A percentile compares a stretch with the other conserved stretches of the same genome.
Evolutionary conservation across 2,888 invertebrate species (phyloP).

Genomic region (Bursaphelenchus okinawaensis): DNA sequence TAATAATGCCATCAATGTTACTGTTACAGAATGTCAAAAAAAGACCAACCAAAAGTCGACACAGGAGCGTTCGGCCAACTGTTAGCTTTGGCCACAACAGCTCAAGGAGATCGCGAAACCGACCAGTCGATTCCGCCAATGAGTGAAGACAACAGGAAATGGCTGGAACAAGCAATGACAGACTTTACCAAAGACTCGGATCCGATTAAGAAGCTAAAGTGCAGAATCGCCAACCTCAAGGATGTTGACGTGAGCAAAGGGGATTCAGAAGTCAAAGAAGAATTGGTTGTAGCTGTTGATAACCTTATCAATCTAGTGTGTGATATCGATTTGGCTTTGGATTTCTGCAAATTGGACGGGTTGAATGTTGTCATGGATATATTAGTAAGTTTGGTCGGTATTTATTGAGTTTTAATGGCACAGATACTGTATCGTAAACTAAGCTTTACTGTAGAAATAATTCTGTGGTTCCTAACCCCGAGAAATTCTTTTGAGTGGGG

Average conservation of each 20-base stretch:
- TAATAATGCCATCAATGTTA: too few species aligned
- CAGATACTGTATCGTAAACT: neutral
- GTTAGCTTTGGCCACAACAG: conserved; percentile 19
- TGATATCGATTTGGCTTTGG: conserved; percentile 23
- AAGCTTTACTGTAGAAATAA: conserved; percentile 13
- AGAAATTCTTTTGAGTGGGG: too few species aligned
- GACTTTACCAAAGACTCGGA: conserved; percentile 18
- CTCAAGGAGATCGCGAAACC: conserved; percentile 8
- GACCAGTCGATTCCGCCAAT: conserved; percentile 17
- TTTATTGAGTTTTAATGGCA: neutral
- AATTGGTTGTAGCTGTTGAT: conserved; percentile 1
- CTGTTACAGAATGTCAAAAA: too few species aligned
- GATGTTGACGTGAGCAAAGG: neutral
- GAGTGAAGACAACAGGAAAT: conserved; percentile 22
- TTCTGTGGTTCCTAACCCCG: too few species aligned
- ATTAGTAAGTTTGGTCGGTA: conserved; percentile 15
- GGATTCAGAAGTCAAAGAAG: neutral
- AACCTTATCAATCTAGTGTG: conserved; percentile 22
- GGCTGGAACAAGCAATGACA: conserved; percentile 20
- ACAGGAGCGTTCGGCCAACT: conserved; percentile 9
- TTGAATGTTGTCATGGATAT: conserved; percentile 17
- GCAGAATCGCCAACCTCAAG: neutral
- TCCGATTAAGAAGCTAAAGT: conserved; percentile 19
- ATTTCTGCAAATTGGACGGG: conserved; percentile 24
- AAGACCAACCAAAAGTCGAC: too few species aligned